Evolutionary conservation across 2,797 vertebrate genomes (phyloP).

Genomic region (Coreius guichenoti): DNA sequence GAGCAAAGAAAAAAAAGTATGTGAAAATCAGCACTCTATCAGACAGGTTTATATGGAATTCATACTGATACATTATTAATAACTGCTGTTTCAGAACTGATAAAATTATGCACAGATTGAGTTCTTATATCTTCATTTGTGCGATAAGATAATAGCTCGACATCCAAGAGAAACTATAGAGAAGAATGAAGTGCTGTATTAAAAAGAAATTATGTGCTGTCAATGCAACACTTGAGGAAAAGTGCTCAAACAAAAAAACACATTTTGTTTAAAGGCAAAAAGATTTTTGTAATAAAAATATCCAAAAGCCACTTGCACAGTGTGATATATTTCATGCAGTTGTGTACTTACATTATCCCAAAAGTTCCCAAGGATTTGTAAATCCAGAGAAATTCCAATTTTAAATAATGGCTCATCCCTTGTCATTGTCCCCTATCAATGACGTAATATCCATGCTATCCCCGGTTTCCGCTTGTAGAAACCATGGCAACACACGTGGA

Average conservation of each 20-base stretch:
- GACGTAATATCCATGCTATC: no score
- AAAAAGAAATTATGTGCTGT: conserved; percentile 1
- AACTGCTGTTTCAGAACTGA: conserved; percentile 46
- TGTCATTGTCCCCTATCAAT: no score
- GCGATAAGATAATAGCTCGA: conserved; percentile 51
- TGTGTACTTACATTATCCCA: no score
- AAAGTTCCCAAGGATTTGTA: no score
- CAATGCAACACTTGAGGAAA: neutral
- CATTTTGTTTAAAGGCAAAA: neutral
- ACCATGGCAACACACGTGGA: no score
- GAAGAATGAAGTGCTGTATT: neutral
- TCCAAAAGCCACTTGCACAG: no score
- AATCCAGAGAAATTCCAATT: no score
- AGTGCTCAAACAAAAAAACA: neutral
- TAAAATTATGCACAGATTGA: conserved; percentile 50
- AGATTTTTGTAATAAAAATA: no score
- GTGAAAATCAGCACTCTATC: neutral
- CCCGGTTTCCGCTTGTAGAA: no score
- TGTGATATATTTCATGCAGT: no score
- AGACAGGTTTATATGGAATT: conserved; percentile 55
- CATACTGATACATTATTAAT: conserved; percentile 63
- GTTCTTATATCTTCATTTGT: conserved; percentile 48
- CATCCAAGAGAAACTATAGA: conserved; percentile 25
- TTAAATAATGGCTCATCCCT: no score
- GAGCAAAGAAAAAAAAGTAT: neutral